Evolutionary conservation across 64 coral and sea anemone genomes (phyloP), one percentile per base, ranked within the genome.

Genomic region (Catalaphyllia jardinei): DNA sequence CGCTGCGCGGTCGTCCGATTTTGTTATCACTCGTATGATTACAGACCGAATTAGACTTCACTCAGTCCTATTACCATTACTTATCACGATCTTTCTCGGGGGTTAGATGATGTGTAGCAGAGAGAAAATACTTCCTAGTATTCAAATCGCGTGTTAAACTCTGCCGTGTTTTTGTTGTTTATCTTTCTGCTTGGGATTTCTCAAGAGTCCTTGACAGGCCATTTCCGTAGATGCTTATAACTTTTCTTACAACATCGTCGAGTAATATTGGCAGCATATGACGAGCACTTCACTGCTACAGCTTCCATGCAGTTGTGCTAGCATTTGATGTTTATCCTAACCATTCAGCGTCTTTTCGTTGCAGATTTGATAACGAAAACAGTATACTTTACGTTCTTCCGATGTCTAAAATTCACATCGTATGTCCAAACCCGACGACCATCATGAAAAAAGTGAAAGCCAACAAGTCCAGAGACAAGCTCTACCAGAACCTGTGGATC

Each of bases 401-500:
- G 20, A 72, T 79, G 74, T 92, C 90, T 13, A 87, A 29, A 72
- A 12, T 92, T 35, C 75, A 87, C 29, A 79, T 96, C 38, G 91
- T 96, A 10, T 96, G 94, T n/a, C 91, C 94, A 11, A 96, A 96
- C 33, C 65, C 87, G 16, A 78, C 90, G 17, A 93, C 87, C 4
- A 85, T 89, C 19, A 24, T 83, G 25, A 85, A 89, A 62, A 89
- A 16, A 8, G 75, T 85, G 16, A 62, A 75, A 59, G 94, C 93
- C 10, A 89, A 88, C 82, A 79, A 76, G 0, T 76, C 79, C 15
- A 63, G 82, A 14, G 87, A 93, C 67, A 42, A 79, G 49, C 64
- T 96, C 31, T 96, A 90, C 52, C 87, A 96, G 18, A 96, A 96
- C 24, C 24, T 96, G 19, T 96, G 94, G 94, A 80, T 96, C 20